Conservation (phyloP, 2,113 vertebrate genomes). For the Deroptyus accipitrinus region DNA sequence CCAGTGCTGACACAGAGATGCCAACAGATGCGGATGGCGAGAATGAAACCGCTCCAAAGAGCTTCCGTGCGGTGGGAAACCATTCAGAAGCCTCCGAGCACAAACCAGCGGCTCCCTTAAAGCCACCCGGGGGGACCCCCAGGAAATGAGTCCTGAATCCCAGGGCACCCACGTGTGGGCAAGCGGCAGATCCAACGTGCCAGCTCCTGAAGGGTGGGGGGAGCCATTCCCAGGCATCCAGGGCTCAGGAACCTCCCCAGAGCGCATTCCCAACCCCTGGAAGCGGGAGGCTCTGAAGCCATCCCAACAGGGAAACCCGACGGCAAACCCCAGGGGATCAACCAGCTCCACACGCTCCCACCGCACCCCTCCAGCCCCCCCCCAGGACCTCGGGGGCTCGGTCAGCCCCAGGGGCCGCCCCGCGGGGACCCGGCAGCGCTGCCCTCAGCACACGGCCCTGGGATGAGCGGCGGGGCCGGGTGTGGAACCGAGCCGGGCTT, state of each 20-base stretch:
- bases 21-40: fast-evolving
- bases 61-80: neutral
- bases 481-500: no score
- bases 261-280: fast-evolving
- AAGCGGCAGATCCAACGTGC: no score
- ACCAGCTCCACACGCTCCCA: neutral
- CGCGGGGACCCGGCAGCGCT: no score
- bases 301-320: fast-evolving
- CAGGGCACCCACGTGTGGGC: fast-evolving
- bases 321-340: fast-evolving
- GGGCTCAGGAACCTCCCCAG: fast-evolving
- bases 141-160: fast-evolving
- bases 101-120: neutral
- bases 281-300: fast-evolving
- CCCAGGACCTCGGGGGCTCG: no score
- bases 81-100: neutral
- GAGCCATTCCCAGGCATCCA: fast-evolving
- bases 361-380: fast-evolving
- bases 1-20: fast-evolving
- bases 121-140: fast-evolving
- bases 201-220: neutral
- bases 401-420: neutral
- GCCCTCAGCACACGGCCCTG: no score
- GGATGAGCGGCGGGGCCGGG: no score
- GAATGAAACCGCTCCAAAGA: neutral